A percentile compares a stretch with the other conserved stretches of the same genome.
Conservation (phyloP, 2,113 vertebrate species). For the Clupea harengus region DNA sequence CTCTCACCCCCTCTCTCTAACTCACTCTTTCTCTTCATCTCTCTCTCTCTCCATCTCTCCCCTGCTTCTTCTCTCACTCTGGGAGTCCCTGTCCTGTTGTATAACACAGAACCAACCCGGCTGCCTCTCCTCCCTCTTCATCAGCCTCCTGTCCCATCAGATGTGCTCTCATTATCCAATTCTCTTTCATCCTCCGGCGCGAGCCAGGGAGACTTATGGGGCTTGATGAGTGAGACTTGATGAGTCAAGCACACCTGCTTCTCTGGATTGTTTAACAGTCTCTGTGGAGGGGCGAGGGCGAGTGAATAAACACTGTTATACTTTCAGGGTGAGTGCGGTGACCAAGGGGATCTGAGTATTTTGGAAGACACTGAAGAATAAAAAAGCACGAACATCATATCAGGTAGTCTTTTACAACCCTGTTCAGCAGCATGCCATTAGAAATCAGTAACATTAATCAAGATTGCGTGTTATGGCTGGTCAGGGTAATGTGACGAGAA, state of each 20-base stretch:
- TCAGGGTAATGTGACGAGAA: too few species aligned
- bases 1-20: not conserved
- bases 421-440: not conserved
- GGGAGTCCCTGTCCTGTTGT: not conserved
- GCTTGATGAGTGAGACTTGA: not conserved
- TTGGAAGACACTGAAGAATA: not conserved
- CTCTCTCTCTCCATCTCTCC: not conserved
- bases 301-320: not conserved
- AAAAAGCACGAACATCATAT: not conserved
- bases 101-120: not conserved
- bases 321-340: not conserved
- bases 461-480: not conserved
- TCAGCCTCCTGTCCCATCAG: not conserved
- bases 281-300: not conserved
- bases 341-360: not conserved
- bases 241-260: conserved; percentile 6
- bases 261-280: not conserved
- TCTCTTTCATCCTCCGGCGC: not conserved
- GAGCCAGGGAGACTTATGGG: not conserved
- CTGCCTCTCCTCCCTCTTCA: not conserved
- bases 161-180: conserved; percentile 10
- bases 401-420: not conserved
- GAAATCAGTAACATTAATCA: not conserved
- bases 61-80: not conserved
- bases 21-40: not conserved